Percentiles rank a stretch among this genome's conserved stretches.
These are phyloP conservation scores for Epizoanthus illoricatus DNA, from an alignment of 92 coral and sea anemone species.

Conservation along the genomic window DNA sequence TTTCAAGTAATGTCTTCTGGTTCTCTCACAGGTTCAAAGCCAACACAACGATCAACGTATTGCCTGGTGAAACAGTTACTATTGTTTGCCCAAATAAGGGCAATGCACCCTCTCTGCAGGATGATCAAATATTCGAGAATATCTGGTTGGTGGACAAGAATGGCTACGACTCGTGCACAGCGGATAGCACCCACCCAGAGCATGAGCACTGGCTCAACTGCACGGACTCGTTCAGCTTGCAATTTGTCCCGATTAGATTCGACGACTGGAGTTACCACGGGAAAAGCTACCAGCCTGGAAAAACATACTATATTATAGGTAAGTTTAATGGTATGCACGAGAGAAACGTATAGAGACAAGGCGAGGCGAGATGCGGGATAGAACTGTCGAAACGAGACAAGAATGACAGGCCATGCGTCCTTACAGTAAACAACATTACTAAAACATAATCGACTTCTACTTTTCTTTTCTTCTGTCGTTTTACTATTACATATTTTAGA, in stretches of 20 bases:
- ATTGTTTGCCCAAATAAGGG: conserved; percentile 13
- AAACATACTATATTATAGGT: conserved; percentile 28
- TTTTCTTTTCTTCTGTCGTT: too few relatives aligned
- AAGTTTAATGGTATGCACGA: neutral
- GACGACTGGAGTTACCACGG: neutral
- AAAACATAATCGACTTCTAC: too few relatives aligned
- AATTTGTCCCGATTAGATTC: neutral
- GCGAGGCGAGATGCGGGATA: neutral
- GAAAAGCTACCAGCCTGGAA: neutral
- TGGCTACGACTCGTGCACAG: conserved; percentile 19
- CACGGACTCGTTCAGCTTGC: neutral
- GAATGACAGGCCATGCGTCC: neutral
- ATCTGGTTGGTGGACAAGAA: conserved; percentile 20
- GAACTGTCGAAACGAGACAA: neutral
- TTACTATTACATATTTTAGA: too few relatives aligned
- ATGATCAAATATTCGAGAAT: conserved; percentile 3
- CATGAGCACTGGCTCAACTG: neutral
- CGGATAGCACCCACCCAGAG: neutral
- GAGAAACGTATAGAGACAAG: too few relatives aligned
- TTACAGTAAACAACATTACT: too few relatives aligned
- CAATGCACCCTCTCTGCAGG: neutral
- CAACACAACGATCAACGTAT: neutral
- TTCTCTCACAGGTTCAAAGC: conserved; percentile 4
- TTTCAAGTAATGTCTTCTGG: neutral
- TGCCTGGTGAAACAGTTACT: neutral